phyloP scores from a whole-genome alignment of 2,888 invertebrate genomes.

The Chrysotoxum bicinctum region DNA sequence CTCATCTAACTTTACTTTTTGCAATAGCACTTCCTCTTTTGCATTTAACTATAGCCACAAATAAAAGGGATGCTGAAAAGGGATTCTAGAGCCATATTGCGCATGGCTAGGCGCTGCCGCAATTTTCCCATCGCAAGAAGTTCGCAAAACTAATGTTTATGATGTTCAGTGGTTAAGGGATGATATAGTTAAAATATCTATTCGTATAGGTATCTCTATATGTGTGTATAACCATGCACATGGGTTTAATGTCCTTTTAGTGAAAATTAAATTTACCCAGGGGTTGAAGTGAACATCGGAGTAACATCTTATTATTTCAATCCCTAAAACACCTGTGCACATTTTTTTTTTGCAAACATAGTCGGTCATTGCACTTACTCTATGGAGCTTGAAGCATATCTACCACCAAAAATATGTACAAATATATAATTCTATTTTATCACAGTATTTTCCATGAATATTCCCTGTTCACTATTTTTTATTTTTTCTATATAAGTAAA shows the following conservation, averaged over 20 bases:
- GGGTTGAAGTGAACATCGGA: conserved; percentile 44
- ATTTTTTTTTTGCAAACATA: conserved; percentile 49
- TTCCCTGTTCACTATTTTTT: too few relatives aligned
- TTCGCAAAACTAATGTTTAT: conserved; percentile 38
- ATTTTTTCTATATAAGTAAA: not conserved
- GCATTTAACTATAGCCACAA: not conserved
- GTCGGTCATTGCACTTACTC: conserved; percentile 57
- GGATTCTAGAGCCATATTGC: conserved; percentile 27
- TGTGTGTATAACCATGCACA: not conserved
- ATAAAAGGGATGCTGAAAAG: conserved; percentile 19
- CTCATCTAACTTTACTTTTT: not conserved
- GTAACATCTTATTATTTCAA: conserved; percentile 53
- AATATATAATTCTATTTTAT: not conserved
- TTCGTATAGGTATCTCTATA: not conserved
- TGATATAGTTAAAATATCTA: not conserved
- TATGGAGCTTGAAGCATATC: not conserved
- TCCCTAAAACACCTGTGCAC: conserved; percentile 61
- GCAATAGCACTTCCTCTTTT: not conserved
- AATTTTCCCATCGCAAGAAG: conserved; percentile 47
- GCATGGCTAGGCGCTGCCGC: conserved; percentile 58
- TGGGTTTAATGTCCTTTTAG: conserved; percentile 56
- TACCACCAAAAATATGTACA: not conserved
- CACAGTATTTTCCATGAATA: too few relatives aligned
- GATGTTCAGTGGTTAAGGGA: not conserved
- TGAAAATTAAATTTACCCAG: conserved; percentile 54